Evolutionary conservation across 1,140 invertebrate species (phyloP).

Genomic region (Bombus picipes): DNA sequence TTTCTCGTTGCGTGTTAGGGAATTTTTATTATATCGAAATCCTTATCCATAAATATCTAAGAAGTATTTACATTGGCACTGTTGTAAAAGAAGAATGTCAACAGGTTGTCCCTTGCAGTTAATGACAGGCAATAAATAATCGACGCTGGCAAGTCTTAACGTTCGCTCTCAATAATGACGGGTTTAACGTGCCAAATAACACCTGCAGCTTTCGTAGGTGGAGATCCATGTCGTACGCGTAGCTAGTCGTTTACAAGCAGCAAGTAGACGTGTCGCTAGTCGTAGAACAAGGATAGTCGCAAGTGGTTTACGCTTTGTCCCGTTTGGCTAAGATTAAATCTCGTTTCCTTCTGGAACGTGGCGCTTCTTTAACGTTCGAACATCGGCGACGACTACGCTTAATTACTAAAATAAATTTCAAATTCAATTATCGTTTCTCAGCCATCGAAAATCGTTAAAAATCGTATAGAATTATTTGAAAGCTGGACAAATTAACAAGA

Average conservation of each 20-base stretch:
- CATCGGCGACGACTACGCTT: slow-evolving; percentile 9
- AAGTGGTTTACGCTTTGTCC: slow-evolving; percentile 70
- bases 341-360: slow-evolving; percentile 70
- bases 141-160: not conserved
- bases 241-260: not conserved
- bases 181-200: slow-evolving; percentile 38
- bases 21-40: not conserved
- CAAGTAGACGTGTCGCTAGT: not conserved
- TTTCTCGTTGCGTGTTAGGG: too few species aligned
- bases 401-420: slow-evolving; percentile 17
- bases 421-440: not conserved
- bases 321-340: slow-evolving; percentile 69
- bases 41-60: not conserved
- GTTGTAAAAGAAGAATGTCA: not conserved
- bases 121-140: slow-evolving; percentile 28
- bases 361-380: not conserved
- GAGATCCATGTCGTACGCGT: slow-evolving; percentile 13
- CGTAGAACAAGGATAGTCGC: slow-evolving; percentile 29
- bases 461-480: too few species aligned
- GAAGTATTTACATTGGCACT: not conserved
- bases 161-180: slow-evolving; percentile 8
- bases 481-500: too few species aligned
- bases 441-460: not conserved
- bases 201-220: slow-evolving; percentile 38
- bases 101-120: not conserved